phyloP scores from a whole-genome alignment of 2,797 vertebrate species.

The Hypotaenidia okinawae region DNA sequence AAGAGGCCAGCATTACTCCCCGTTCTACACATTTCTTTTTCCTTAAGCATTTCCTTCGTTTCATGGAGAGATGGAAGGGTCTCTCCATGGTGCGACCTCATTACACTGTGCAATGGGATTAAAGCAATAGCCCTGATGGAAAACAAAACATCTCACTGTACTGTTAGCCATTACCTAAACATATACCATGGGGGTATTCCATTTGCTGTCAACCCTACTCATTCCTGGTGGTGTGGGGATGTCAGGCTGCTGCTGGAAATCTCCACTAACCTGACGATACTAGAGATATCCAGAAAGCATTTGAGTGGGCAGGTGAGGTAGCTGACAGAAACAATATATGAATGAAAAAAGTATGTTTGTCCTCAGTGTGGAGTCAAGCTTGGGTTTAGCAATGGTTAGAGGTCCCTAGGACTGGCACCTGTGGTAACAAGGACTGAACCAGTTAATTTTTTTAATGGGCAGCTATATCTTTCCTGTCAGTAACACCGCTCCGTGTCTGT shows the following conservation, averaged over 20 bases:
- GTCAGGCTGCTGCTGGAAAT: neutral
- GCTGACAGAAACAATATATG: neutral
- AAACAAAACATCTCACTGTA: neutral
- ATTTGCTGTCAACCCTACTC: neutral
- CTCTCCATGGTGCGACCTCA: neutral
- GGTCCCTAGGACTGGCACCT: neutral
- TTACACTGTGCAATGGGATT: neutral
- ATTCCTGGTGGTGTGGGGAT: neutral
- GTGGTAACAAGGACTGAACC: neutral
- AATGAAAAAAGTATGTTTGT: neutral
- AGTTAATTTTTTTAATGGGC: neutral
- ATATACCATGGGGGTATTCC: neutral
- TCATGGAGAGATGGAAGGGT: neutral
- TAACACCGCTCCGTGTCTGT: conserved; percentile 51
- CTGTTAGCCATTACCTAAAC: neutral
- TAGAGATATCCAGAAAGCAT: neutral
- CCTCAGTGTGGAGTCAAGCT: neutral
- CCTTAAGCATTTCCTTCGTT: neutral
- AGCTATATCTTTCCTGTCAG: neutral
- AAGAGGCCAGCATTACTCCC: neutral
- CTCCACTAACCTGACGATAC: neutral
- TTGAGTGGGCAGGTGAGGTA: neutral
- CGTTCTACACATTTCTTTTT: neutral
- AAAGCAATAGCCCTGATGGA: neutral
- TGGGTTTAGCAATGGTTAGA: neutral